Conservation (phyloP, 1,140 invertebrate genomes). For the Agrypnia vestita region DNA sequence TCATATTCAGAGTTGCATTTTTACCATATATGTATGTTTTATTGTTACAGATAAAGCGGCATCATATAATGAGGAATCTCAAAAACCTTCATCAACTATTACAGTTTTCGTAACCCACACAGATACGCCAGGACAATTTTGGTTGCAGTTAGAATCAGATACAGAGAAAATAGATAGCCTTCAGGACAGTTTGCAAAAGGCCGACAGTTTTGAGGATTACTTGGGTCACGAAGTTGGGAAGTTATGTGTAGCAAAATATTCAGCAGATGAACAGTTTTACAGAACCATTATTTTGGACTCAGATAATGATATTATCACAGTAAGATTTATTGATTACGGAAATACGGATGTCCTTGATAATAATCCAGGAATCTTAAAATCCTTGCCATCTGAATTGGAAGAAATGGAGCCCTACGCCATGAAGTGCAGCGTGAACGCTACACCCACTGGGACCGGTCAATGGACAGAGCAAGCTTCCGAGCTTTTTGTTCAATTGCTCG, state of each 20-base stretch:
- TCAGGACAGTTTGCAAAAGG: slow-evolving; percentile 76
- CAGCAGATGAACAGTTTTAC: slow-evolving; percentile 85
- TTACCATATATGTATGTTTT: neutral
- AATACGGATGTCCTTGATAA: slow-evolving; percentile 82
- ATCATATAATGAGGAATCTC: too few relatives aligned
- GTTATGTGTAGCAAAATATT: slow-evolving; percentile 82
- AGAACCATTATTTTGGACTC: slow-evolving; percentile 85
- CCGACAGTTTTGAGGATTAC: slow-evolving; percentile 68
- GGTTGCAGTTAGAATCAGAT: slow-evolving; percentile 75
- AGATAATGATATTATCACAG: slow-evolving; percentile 79
- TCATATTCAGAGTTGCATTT: neutral
- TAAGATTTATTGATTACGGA: slow-evolving; percentile 89
- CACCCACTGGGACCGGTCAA: slow-evolving; percentile 76
- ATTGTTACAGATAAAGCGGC: slow-evolving; percentile 5
- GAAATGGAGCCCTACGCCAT: slow-evolving; percentile 74
- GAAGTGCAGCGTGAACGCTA: slow-evolving; percentile 78
- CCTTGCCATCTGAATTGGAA: slow-evolving; percentile 73
- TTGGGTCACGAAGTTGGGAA: slow-evolving; percentile 76
- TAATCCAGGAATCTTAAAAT: slow-evolving; percentile 73
- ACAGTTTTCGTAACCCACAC: slow-evolving; percentile 77
- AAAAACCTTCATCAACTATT: slow-evolving; percentile 13
- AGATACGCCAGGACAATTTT: slow-evolving; percentile 79
- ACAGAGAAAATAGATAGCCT: slow-evolving; percentile 72
- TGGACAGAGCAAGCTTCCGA: slow-evolving; percentile 78
- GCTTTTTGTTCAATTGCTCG: slow-evolving; percentile 73